phyloP scores from a whole-genome alignment of 2,888 invertebrate species.

The Sinentomon sp. region DNA sequence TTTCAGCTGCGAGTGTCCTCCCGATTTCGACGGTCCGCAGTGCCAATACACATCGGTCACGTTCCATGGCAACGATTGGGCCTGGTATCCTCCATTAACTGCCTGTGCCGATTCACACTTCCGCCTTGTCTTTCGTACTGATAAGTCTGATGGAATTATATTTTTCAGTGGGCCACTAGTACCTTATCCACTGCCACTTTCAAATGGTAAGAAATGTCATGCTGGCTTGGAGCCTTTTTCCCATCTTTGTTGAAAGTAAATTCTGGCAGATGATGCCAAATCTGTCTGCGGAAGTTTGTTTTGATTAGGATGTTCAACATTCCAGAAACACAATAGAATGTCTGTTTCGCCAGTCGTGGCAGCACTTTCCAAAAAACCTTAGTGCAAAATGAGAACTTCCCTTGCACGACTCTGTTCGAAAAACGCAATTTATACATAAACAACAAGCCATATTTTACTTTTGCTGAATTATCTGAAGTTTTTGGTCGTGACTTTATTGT shows the following conservation, averaged over 20 bases:
- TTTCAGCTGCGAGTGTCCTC: slow-evolving; percentile 45
- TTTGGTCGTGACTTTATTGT: no score
- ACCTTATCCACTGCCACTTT: slow-evolving; percentile 31
- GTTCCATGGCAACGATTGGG: slow-evolving; percentile 74
- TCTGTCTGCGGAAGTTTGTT: no score
- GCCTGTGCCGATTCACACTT: slow-evolving; percentile 61
- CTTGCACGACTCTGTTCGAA: no score
- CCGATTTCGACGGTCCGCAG: slow-evolving; percentile 50
- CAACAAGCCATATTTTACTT: no score
- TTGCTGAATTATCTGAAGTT: no score
- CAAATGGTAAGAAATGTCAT: background rate
- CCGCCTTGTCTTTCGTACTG: slow-evolving; percentile 49
- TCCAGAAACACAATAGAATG: no score
- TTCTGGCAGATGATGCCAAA: no score
- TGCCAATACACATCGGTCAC: slow-evolving; percentile 71
- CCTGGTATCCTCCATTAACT: slow-evolving; percentile 63
- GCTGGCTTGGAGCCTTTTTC: slow-evolving; percentile 1
- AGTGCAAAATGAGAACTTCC: no score
- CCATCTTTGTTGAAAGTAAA: slow-evolving; percentile 1
- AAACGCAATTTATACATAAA: no score
- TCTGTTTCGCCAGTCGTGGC: no score
- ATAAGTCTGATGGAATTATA: slow-evolving; percentile 46
- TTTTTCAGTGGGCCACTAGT: slow-evolving; percentile 68
- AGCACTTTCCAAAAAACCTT: no score
- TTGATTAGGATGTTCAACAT: no score